A percentile compares a stretch with the other conserved stretches of the same genome.
These are phyloP conservation scores for Ctenopoma multispine DNA, from an alignment of 2,797 vertebrate genomes.

Conservation along the genomic window DNA sequence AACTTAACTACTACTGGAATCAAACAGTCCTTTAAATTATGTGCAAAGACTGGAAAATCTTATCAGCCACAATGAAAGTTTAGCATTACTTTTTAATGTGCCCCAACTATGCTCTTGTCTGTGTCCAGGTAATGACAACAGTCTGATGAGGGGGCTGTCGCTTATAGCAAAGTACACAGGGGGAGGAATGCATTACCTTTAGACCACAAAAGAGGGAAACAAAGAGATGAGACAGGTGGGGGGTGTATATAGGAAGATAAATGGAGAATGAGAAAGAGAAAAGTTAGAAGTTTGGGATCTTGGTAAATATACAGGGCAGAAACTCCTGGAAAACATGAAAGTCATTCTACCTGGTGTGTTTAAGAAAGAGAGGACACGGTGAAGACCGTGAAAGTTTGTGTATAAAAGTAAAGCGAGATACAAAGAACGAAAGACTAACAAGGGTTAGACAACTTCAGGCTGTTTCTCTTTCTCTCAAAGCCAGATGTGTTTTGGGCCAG, in stretches of 20 bases:
- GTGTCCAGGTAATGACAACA: background rate
- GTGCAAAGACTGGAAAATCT: constrained; percentile 5
- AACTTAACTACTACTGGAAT: background rate
- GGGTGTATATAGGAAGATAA: background rate
- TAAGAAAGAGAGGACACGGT: background rate
- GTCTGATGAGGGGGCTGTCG: background rate
- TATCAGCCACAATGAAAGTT: constrained; percentile 4
- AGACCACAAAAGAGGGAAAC: background rate
- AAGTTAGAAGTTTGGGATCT: background rate
- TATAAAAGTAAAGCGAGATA: constrained; percentile 43
- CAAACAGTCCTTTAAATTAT: background rate
- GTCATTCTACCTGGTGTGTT: constrained; percentile 6
- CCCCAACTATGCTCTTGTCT: background rate
- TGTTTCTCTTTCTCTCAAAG: constrained; percentile 56
- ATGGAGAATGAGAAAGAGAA: constrained; percentile 18
- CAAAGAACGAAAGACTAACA: constrained; percentile 30
- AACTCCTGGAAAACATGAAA: background rate
- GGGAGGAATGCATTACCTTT: constrained; percentile 24
- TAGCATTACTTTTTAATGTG: background rate
- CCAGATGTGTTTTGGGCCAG: constrained; percentile 55
- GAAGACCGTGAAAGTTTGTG: constrained; percentile 7
- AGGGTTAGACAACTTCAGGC: constrained; percentile 39
- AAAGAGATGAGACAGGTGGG: constrained; percentile 1
- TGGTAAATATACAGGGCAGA: background rate
- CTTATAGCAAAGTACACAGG: constrained; percentile 14